These are phyloP conservation scores for Potorous gilbertii DNA, from an alignment of 2,797 vertebrate genomes.

Conservation along the genomic window DNA sequence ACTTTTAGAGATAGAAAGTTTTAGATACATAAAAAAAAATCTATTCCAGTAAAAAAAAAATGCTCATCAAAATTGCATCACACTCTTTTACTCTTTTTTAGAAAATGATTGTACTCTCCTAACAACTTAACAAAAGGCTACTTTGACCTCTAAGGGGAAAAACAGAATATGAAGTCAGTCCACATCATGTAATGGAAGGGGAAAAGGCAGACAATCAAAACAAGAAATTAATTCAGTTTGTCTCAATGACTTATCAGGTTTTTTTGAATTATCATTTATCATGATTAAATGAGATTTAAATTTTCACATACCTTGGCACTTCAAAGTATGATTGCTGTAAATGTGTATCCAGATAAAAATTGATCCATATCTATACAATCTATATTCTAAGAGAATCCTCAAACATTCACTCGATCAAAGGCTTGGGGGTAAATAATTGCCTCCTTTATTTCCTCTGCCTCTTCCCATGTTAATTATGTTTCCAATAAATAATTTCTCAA, in stretches of 20 bases:
- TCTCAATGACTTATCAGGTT: not conserved
- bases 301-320: constrained; percentile 14
- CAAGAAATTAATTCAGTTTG: not conserved
- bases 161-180: not conserved
- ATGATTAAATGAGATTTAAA: constrained; percentile 47
- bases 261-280: constrained; percentile 20
- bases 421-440: not conserved
- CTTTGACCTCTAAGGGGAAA: not conserved
- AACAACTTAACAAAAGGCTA: constrained; percentile 11
- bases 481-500: not conserved
- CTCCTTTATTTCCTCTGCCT: not conserved
- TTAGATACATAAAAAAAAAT: not conserved
- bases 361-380: not conserved
- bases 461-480: not conserved
- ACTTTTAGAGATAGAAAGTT: not conserved
- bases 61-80: not conserved
- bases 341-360: constrained; percentile 19
- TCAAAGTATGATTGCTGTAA: constrained; percentile 11
- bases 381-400: not conserved
- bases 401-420: not conserved
- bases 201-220: not conserved
- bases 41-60: not conserved
- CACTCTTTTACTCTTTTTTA: not conserved
- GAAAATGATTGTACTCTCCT: not conserved
- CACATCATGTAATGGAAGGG: not conserved